A percentile compares a stretch with the other conserved stretches of the same genome.
These are phyloP conservation scores for Pelecanus crispus DNA, from an alignment of 2,113 vertebrate genomes.

Conservation along the genomic window DNA sequence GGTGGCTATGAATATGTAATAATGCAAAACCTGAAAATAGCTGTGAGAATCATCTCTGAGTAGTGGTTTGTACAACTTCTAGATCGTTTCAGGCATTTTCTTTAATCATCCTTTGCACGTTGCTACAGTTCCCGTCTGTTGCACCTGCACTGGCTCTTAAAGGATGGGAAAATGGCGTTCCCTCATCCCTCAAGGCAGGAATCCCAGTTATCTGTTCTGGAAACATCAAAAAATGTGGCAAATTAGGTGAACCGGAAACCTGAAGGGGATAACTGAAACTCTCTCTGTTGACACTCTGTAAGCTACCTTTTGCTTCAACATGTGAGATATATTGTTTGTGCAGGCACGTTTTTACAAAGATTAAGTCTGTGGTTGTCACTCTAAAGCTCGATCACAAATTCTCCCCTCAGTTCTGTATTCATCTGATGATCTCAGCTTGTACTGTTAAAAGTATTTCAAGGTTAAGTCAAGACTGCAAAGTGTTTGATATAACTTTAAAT, in stretches of 20 bases:
- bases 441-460: not conserved
- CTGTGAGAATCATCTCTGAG: constrained; percentile 35
- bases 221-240: constrained; percentile 11
- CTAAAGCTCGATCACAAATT: not conserved
- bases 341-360: not conserved
- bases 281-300: not conserved
- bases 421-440: not conserved
- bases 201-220: constrained; percentile 42
- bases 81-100: constrained; percentile 31
- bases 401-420: not conserved
- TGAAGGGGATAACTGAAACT: constrained; percentile 29
- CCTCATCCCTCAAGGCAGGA: constrained; percentile 47
- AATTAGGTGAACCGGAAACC: constrained; percentile 35
- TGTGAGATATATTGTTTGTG: not conserved
- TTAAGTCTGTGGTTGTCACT: not conserved
- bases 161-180: constrained; percentile 63
- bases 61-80: not conserved
- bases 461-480: not conserved
- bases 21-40: constrained; percentile 27
- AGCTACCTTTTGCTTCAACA: not conserved
- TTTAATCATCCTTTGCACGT: constrained; percentile 55
- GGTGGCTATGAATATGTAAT: constrained; percentile 21
- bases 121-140: constrained; percentile 41
- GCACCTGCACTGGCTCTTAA: constrained; percentile 56
- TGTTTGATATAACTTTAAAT: not conserved